phyloP scores from a whole-genome alignment of 2,888 invertebrate species.

The Apodemia zela region DNA sequence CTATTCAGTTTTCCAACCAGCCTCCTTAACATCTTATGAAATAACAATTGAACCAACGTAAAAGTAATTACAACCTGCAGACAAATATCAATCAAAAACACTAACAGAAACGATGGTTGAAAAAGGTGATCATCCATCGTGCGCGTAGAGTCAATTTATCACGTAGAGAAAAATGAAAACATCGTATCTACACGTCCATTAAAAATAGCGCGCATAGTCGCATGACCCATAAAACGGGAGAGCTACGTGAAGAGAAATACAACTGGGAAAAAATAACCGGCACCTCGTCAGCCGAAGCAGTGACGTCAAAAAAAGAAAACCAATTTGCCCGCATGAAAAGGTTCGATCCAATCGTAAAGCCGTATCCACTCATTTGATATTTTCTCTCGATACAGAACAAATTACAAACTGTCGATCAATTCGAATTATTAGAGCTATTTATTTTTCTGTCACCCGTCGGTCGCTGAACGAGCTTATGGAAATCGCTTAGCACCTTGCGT shows the following conservation, averaged over 20 bases:
- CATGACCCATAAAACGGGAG: slow-evolving; percentile 78
- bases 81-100: slow-evolving; percentile 38
- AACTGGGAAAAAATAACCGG: slow-evolving; percentile 63
- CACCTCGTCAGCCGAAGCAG: slow-evolving; percentile 65
- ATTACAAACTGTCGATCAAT: slow-evolving; percentile 69
- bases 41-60: no score
- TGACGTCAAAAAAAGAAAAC: slow-evolving; percentile 76
- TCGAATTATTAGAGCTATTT: slow-evolving; percentile 60
- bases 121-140: slow-evolving; percentile 66
- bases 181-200: slow-evolving; percentile 60
- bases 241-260: slow-evolving; percentile 72
- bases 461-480: slow-evolving; percentile 54
- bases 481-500: slow-evolving; percentile 57
- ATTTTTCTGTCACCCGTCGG: slow-evolving; percentile 73
- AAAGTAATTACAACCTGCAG: slow-evolving; percentile 21
- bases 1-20: no score
- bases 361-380: slow-evolving; percentile 78
- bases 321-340: slow-evolving; percentile 79
- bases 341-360: slow-evolving; percentile 68
- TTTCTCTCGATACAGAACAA: slow-evolving; percentile 72
- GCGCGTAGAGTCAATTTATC: slow-evolving; percentile 75
- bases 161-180: slow-evolving; percentile 72
- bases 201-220: slow-evolving; percentile 78
- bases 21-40: no score
- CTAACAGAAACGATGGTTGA: slow-evolving; percentile 48